Evolutionary conservation across 2,888 invertebrate genomes (phyloP).

Genomic region (Drosophila lutescens): DNA sequence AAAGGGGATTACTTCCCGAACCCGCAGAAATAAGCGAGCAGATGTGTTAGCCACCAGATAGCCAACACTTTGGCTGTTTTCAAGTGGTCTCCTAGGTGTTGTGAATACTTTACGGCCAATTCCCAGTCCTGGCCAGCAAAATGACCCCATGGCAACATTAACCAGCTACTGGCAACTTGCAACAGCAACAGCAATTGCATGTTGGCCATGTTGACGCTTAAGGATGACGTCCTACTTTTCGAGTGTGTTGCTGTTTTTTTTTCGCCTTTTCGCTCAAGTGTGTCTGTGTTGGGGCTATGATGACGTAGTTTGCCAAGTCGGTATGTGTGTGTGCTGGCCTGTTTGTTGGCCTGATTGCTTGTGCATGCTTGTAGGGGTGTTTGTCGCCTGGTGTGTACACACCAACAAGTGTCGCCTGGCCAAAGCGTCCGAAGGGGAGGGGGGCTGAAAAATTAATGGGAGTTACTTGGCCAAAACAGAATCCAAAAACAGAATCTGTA

Average conservation of each 20-base stretch:
- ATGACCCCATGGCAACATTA: conserved; percentile 15
- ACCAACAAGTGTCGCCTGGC: conserved; percentile 68
- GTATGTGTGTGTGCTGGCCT: conserved; percentile 9
- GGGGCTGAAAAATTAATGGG: conserved; percentile 4
- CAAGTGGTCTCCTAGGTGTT: conserved; percentile 46
- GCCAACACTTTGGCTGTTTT: conserved; percentile 14
- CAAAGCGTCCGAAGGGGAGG: conserved; percentile 38
- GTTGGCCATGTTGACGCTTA: conserved; percentile 62
- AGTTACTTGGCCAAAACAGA: conserved; percentile 14
- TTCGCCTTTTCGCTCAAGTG: conserved; percentile 4
- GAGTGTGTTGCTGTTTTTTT: conserved; percentile 26
- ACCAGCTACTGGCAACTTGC: conserved; percentile 5
- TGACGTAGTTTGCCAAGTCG: conserved; percentile 59
- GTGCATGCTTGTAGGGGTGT: not conserved
- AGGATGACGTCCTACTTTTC: conserved; percentile 71
- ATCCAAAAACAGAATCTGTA: not conserved
- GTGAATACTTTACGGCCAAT: conserved; percentile 40
- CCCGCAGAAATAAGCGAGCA: not conserved
- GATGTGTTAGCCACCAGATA: conserved; percentile 8
- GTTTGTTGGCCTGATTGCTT: conserved; percentile 9
- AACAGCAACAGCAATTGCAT: conserved; percentile 26
- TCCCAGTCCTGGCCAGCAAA: conserved; percentile 35
- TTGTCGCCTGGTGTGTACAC: conserved; percentile 44
- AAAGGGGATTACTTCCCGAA: not conserved
- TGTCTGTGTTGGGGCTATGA: conserved; percentile 52